Percentiles rank a stretch among this genome's conserved stretches.
These are phyloP conservation scores for Epsilonema sp. DNA, from an alignment of 2,888 invertebrate species.

Conservation along the genomic window DNA sequence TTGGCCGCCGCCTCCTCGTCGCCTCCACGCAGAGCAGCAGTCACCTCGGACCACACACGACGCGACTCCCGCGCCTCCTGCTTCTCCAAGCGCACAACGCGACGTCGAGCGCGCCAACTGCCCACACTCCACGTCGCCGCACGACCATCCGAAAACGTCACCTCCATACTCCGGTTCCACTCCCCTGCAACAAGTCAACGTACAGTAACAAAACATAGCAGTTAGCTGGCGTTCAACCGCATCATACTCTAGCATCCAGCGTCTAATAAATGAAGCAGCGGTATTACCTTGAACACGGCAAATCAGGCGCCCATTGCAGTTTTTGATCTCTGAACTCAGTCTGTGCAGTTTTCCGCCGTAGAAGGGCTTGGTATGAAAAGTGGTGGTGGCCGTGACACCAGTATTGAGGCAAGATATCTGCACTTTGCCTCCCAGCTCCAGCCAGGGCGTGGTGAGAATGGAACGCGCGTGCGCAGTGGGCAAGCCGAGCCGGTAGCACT, in stretches of 20 bases:
- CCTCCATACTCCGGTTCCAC: constrained; percentile 35
- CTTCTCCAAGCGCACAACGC: constrained; percentile 26
- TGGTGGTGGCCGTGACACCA: constrained; percentile 30
- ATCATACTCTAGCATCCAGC: too few species aligned
- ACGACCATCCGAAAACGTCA: constrained; percentile 17
- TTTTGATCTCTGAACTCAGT: too few species aligned
- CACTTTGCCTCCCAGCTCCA: constrained; percentile 36
- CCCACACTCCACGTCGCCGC: neutral
- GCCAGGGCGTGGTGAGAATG: constrained; percentile 37
- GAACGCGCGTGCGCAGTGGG: constrained; percentile 37
- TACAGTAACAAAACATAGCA: constrained; percentile 29
- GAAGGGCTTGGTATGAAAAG: constrained; percentile 39
- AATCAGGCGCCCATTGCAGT: too few species aligned
- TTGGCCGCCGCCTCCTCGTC: constrained; percentile 34
- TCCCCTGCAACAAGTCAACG: constrained; percentile 37
- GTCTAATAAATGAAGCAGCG: too few species aligned
- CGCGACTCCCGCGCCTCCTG: constrained; percentile 36
- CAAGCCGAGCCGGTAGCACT: constrained; percentile 34
- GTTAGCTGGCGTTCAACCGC: too few species aligned
- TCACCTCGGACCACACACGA: constrained; percentile 35
- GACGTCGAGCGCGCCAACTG: neutral
- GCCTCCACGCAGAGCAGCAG: constrained; percentile 30
- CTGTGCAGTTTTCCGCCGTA: constrained; percentile 37
- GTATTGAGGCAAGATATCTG: constrained; percentile 28
- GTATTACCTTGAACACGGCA: too few species aligned